Conservation (phyloP, 1,140 invertebrate species). For the Berghia stephanieae region DNA sequence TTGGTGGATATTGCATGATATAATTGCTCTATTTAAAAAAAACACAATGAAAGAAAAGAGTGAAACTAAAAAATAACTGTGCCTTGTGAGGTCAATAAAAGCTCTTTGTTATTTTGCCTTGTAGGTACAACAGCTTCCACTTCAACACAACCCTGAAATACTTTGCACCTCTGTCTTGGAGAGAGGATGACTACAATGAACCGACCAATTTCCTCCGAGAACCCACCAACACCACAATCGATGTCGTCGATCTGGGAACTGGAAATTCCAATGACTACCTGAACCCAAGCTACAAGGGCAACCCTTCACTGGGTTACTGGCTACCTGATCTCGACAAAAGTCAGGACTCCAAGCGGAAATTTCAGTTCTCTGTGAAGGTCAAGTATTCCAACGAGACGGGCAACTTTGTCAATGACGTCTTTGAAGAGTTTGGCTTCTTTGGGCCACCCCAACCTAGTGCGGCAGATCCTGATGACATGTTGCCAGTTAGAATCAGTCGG, state of each 20-base stretch:
- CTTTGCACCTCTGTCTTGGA: constrained; percentile 90
- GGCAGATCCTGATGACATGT: constrained; percentile 71
- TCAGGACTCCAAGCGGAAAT: constrained; percentile 88
- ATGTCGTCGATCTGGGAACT: constrained; percentile 64
- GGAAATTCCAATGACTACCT: constrained; percentile 86
- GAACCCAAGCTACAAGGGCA: constrained; percentile 87
- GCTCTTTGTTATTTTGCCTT: no score
- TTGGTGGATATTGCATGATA: no score
- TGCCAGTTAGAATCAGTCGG: constrained; percentile 90
- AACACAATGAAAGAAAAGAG: no score
- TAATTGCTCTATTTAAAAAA: no score
- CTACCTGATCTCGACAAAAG: constrained; percentile 75
- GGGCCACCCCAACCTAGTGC: constrained; percentile 66
- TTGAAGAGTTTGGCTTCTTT: constrained; percentile 55
- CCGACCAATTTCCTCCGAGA: constrained; percentile 66
- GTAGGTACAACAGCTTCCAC: constrained; percentile 83
- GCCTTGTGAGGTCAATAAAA: no score
- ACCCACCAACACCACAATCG: constrained; percentile 65
- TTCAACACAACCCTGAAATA: constrained; percentile 96
- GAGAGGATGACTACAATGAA: constrained; percentile 66
- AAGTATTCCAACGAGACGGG: constrained; percentile 91
- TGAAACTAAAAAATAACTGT: no score
- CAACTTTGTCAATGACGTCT: background rate
- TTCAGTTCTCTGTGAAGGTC: constrained; percentile 78
- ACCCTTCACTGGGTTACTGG: constrained; percentile 89